Conservation (phyloP, 2,888 invertebrate genomes). For the Julus scandinavius region DNA sequence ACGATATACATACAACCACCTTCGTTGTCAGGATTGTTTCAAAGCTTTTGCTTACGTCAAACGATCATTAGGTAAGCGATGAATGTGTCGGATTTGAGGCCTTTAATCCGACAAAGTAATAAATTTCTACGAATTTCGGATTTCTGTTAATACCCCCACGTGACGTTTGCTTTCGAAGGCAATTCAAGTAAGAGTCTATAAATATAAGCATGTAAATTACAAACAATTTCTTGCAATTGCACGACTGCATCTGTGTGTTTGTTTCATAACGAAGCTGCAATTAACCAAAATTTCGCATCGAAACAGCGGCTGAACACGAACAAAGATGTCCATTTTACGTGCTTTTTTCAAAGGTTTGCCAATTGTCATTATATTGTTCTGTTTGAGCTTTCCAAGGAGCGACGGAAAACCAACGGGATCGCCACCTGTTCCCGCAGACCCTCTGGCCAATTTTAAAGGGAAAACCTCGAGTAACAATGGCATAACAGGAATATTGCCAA, state of each 20-base stretch:
- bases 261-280: background rate
- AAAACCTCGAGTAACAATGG: background rate
- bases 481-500: background rate
- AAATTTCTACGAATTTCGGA: background rate
- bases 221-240: background rate
- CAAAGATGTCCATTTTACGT: background rate
- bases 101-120: background rate
- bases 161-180: background rate
- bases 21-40: background rate
- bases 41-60: background rate
- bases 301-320: background rate
- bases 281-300: background rate
- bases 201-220: background rate
- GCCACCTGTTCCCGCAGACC: background rate
- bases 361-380: conserved; percentile 1
- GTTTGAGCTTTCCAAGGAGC: background rate
- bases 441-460: background rate
- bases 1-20: background rate
- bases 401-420: background rate
- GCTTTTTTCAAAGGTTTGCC: background rate
- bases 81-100: background rate
- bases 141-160: background rate
- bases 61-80: background rate
- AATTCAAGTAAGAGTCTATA: background rate
- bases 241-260: background rate